Evolutionary conservation across 2,888 invertebrate genomes (phyloP), one percentile per base, ranked within the genome.

Genomic region (Leucophora obtusa): DNA sequence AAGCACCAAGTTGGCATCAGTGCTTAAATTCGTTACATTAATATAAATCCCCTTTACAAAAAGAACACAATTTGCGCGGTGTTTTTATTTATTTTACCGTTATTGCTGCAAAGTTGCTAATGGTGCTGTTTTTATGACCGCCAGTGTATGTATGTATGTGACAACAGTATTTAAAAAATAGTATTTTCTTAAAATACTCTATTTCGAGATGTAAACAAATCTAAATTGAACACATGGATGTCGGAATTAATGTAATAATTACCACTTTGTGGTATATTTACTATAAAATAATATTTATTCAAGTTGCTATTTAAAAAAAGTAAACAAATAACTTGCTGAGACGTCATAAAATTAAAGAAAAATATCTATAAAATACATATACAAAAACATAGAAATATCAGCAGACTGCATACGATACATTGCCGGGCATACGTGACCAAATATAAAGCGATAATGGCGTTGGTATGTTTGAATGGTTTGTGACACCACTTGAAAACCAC

Each of bases 361-460:
- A 47, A 47, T 4, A 5, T n/a, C 15, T n/a, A n/a, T 38, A 47
- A 47, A 47, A 47, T 47, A n/a, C n/a, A n/a, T n/a, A 47, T n/a
- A n/a, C n/a, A 47, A 14, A 38, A 14, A 43, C 14, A 2, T 43
- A 43, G 1, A 47, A 47, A 38, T 38, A 38, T 38, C 38, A 38
- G 1, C 38, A 3, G 38, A 28, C 28, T 38, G 11, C 38, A 38
- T 38, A 38, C 28, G 24, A 14, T 38, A 38, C 33, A 51, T 38
- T 56, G 24, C 18, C 43, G 65, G 77, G 77, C 60, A 43, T 81
- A 81, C 81, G 81, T 81, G 81, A 81, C 81, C 43, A 77, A 77
- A 43, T 51, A 74, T 38, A 73, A 65, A 73, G 47, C 70, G 59
- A 56, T 70, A 77, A 81, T 81, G 81, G 81, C 77, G 81, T 65